phyloP scores from a whole-genome alignment of 2,797 vertebrate genomes.

The Petrocephalus schoutedeni region DNA sequence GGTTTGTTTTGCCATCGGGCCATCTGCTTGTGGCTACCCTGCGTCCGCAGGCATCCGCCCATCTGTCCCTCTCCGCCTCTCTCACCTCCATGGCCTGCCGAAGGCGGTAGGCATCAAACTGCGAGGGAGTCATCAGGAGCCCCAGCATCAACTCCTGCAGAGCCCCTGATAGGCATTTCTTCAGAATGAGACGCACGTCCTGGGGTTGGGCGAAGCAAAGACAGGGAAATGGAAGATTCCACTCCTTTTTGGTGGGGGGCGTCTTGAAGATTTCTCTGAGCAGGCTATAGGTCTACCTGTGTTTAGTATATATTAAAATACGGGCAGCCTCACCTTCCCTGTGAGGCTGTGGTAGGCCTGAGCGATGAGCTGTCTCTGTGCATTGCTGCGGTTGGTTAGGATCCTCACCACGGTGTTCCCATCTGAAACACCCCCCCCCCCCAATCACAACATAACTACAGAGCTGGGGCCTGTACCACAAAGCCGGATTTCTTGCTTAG shows the following conservation, averaged over 20 bases:
- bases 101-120: slow-evolving; percentile 54
- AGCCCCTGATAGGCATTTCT: slow-evolving; percentile 48
- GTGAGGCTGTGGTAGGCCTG: slow-evolving; percentile 42
- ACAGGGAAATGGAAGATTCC: neutral
- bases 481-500: neutral
- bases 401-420: slow-evolving; percentile 43
- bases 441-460: neutral
- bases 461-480: neutral
- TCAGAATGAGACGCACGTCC: slow-evolving; percentile 52
- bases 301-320: neutral
- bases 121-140: slow-evolving; percentile 49
- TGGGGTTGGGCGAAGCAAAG: slow-evolving; percentile 28
- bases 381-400: slow-evolving; percentile 54
- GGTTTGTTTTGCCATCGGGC: neutral
- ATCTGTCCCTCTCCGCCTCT: neutral
- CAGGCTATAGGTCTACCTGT: neutral
- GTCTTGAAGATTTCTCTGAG: neutral
- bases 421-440: slow-evolving; percentile 29
- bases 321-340: slow-evolving; percentile 28
- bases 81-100: slow-evolving; percentile 59
- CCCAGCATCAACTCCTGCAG: slow-evolving; percentile 50
- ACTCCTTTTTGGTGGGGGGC: neutral
- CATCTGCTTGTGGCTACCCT: neutral
- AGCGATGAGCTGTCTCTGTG: slow-evolving; percentile 55
- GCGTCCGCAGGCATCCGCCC: neutral